phyloP scores from a whole-genome alignment of 2,888 invertebrate genomes.

The Parapristionchus giblindavisi region DNA sequence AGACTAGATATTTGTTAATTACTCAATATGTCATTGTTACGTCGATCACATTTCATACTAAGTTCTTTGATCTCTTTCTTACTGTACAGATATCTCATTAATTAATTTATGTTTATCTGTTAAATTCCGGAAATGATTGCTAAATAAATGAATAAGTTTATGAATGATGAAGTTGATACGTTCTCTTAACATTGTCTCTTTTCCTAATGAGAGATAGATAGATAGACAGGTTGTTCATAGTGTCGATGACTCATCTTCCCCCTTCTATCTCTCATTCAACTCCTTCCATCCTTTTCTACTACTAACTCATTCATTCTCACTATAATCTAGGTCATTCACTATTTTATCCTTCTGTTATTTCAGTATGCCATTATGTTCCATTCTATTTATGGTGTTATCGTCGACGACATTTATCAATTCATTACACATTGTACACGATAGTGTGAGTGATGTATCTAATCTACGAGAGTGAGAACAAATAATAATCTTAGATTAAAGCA shows the following conservation, averaged over 20 bases:
- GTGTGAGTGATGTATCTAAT: constrained; percentile 7
- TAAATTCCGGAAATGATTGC: background rate
- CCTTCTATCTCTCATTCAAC: constrained; percentile 17
- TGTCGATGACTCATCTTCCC: constrained; percentile 21
- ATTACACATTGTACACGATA: constrained; percentile 21
- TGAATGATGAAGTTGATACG: background rate
- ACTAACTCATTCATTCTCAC: background rate
- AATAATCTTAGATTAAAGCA: constrained; percentile 12
- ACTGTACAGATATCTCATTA: background rate
- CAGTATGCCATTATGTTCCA: constrained; percentile 32
- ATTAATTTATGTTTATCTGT: background rate
- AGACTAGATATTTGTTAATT: no score
- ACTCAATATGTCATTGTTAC: background rate
- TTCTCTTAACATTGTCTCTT: background rate
- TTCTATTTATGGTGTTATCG: background rate
- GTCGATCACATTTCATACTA: background rate
- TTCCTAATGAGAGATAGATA: background rate
- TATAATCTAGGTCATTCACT: no score
- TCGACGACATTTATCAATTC: constrained; percentile 25
- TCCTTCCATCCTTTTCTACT: background rate
- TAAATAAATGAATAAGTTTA: background rate
- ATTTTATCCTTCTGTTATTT: background rate
- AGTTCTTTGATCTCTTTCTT: background rate
- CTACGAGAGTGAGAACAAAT: background rate
- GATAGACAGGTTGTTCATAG: constrained; percentile 22